A percentile compares a stretch with the other conserved stretches of the same genome.
Conservation (phyloP, 2,113 vertebrate species). For the Lipophrys pholis region DNA sequence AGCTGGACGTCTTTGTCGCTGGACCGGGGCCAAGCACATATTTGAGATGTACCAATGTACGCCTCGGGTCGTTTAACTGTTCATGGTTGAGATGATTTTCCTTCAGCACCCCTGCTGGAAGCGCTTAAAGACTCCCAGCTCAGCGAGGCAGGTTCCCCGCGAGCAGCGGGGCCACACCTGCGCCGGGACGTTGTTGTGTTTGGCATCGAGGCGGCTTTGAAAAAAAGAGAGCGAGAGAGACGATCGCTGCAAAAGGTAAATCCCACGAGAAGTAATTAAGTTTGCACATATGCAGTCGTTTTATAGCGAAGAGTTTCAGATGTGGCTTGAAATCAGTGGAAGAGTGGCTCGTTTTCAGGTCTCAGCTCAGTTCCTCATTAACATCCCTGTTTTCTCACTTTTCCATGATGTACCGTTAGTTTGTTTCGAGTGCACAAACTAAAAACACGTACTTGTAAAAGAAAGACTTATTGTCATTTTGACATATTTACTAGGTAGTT, state of each 20-base stretch:
- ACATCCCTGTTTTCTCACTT: background rate
- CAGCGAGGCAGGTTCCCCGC: slow-evolving; percentile 7
- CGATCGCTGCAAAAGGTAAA: slow-evolving; percentile 30
- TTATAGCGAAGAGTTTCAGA: slow-evolving; percentile 14
- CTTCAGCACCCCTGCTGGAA: slow-evolving; percentile 52
- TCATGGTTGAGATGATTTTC: slow-evolving; percentile 58
- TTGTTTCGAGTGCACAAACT: too few species aligned
- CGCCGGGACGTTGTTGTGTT: slow-evolving; percentile 37
- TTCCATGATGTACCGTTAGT: background rate
- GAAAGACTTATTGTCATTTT: too few species aligned
- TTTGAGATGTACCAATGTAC: slow-evolving; percentile 50
- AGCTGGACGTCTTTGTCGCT: slow-evolving; percentile 21
- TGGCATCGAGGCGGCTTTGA: slow-evolving; percentile 61
- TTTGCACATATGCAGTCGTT: slow-evolving; percentile 18
- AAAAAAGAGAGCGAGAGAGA: slow-evolving; percentile 10
- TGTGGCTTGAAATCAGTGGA: slow-evolving; percentile 19
- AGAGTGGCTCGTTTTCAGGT: slow-evolving; percentile 34
- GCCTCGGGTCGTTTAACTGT: slow-evolving; percentile 50
- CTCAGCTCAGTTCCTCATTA: background rate
- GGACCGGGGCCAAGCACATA: slow-evolving; percentile 37
- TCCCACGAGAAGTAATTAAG: slow-evolving; percentile 70
- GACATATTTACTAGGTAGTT: too few species aligned
- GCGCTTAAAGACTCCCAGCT: slow-evolving; percentile 46
- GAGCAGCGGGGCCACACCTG: slow-evolving; percentile 48
- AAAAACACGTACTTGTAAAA: too few species aligned